Percentiles rank a stretch among this genome's conserved stretches.
phyloP scores from a whole-genome alignment of 1,140 invertebrate genomes.

The Nixonia krombeini region DNA sequence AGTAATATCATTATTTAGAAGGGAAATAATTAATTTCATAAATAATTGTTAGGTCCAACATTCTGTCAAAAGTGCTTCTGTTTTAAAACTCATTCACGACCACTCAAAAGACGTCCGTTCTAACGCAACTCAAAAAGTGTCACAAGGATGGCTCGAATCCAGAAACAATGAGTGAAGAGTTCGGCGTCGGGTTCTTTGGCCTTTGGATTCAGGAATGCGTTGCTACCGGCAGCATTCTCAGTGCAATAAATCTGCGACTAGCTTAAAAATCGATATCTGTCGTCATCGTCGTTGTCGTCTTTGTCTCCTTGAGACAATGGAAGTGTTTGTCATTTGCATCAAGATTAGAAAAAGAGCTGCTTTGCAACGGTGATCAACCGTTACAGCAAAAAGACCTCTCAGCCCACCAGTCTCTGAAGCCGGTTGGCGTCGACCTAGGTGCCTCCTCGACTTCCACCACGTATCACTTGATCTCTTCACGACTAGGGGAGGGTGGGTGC shows the following conservation, averaged over 20 bases:
- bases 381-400: constrained; percentile 62
- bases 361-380: constrained; percentile 31
- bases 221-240: constrained; percentile 3
- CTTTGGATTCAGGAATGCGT: constrained; percentile 1
- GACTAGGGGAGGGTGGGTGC: constrained; percentile 39
- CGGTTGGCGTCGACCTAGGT: constrained; percentile 27
- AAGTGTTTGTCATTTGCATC: too few relatives aligned
- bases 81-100: too few relatives aligned
- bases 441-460: constrained; percentile 45
- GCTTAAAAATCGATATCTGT: constrained; percentile 5
- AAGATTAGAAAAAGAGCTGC: not conserved
- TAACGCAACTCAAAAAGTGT: too few relatives aligned
- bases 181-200: constrained; percentile 3
- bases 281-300: too few relatives aligned
- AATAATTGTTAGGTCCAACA: too few relatives aligned
- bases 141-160: not conserved
- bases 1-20: too few relatives aligned
- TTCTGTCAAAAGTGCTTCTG: too few relatives aligned
- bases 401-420: constrained; percentile 58
- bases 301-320: too few relatives aligned
- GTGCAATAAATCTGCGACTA: constrained; percentile 4
- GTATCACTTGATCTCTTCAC: constrained; percentile 66
- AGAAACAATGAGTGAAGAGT: not conserved
- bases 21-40: too few relatives aligned
- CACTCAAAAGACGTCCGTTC: too few relatives aligned